Base-by-base conservation (phyloP, 2,797 vertebrate genomes). In the Eospalax fontanierii region DNA sequence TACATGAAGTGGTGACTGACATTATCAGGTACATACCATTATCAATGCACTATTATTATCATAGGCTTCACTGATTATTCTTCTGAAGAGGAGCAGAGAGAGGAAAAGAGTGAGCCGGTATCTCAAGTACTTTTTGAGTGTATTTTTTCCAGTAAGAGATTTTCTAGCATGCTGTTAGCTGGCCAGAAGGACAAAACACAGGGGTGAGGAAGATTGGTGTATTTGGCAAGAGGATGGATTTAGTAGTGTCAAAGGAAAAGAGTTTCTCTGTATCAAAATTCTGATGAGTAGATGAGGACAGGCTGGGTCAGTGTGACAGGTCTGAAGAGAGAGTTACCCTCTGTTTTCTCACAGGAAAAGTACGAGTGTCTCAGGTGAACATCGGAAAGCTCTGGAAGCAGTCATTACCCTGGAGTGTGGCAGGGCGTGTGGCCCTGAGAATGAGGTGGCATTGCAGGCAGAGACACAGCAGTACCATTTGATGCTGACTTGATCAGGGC, bases 351-450 rank as follows among this genome's bases (percentile, higher is more conserved):
- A 16, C 40, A 24, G 46, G 28, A 54, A 66, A 63, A 57, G 59
- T 10, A 7, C 15, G 33, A 57, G 38, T 63, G 66, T 50, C 61
- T 80, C 35, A 8, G 22, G 14, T 16, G 33, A 33, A 22, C 6
- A 1, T 1, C 21, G 21, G 7, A 63, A 6, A 7, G 40, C 1
- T 50, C 1, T 30, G 11, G 4, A 70, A 21, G 40, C 46, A 12
- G 4, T 74, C 15, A 16, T 3, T 33, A n/a, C 15, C 30, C 38
- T 33, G 15, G 26, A 46, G 22, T 14, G 9, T 30, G 4, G 15
- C 6, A 12, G 7, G 11, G 9, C n/a, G 15, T 1, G 1, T 4
- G 24, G n/a, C 28, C 33, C 18, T 2, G 22, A 57, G n/a, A 61
- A 9, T 2, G 7, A 43, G 28, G 6, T 6, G 2, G 2, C 9